Base-by-base conservation (phyloP, 1,140 invertebrate species). In the Heterodera carotae region DNA sequence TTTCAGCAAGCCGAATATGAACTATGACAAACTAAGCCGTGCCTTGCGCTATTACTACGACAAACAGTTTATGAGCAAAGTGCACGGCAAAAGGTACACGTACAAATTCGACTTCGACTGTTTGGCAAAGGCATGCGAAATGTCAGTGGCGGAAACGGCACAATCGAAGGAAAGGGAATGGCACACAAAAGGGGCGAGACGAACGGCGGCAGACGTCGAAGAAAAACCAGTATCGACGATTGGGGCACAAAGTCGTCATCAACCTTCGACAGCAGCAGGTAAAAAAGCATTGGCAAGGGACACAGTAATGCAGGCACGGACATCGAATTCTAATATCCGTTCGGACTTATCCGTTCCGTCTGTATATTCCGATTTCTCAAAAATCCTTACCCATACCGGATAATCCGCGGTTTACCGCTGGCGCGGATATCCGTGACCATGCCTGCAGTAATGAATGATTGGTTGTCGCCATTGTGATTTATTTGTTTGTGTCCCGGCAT, bases 31-130 rank as follows among this genome's bases (percentile, higher is more conserved):
- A 90, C 91, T 99, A 76, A 96, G 94, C 87, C 91, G 96, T 81
- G 96, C 96, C 77, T 91, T 99, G 82, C 94, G 76, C 92, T 96
- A 96, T 89, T 96, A 96, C 90, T 96, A 96, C 89, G 94, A 96
- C 91, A 96, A 96, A 89, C 94, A 95, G 90, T 98, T 98, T 88
- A 96, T 98, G 94, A 96, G 94, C 56, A 98, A 98, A 90, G 94
- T 97, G 5, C 94, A 96, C 87, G 96, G 96, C 75, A 96, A 98
- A 72, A 78, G 89, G 59, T 90, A 90, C 82, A 89, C 89, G 7
- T 90, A 90, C 82, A 88, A 86, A 75, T 89, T 89, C 80, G 88
- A 89, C 80, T 88, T 89, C 27, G 34, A 76, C 27, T 15, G 25
- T 7, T 53, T 72, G 56, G 56, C 27, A n/a, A 39, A 29, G 56